Base-by-base conservation (phyloP, 2,113 vertebrate species). In the Menidia beryllina region DNA sequence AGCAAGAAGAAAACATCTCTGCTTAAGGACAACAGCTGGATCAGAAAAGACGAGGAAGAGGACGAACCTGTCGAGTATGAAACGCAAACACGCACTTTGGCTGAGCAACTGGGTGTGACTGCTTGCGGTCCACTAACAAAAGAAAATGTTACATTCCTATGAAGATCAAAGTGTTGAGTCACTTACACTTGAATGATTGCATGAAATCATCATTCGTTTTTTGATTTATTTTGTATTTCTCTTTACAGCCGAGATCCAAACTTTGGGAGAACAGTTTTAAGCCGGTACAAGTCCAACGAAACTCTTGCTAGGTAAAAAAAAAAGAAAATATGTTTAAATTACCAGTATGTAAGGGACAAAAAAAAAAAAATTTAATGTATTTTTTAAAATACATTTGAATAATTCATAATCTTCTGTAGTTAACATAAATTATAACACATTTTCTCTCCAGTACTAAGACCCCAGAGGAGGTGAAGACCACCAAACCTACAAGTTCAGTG, bases 1-100 rank as follows among this genome's bases (percentile, higher is more conserved):
- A 61, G 26, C 72, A 96, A 95, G 84, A 97, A 93, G 80, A 94
- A 91, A 72, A 77, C 93, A 15, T 86, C 91, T 4, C 91, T 96
- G 53, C 87, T 98, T 58, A 94, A 95, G 71, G 97, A 98, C 82
- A 94, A 83, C 87, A 98, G 96, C 79, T 99, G 97, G 97, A 99
- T 99, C 90, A 97, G 87, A 88, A 95, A 77, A 50, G 69, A 45
- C 0, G 89, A 87, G 0, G 93, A 95, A 49, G 95, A 97, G 41
- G 95, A 97, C 57, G 90, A 94, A 55, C 5, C 19, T 21, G 36
- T 90, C 0, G 91, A 91, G 94, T 95, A 58, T 93, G 94, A 91
- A 9, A n/a, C 25, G 3, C 3, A 17, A 67, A 64, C 7, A 27
- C 43, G 12, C 7, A 27, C 19, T 1, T 2, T n/a, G 20, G 7